Percentiles rank a stretch among this genome's conserved stretches.
Evolutionary conservation across 2,888 invertebrate species (phyloP).

Genomic region (Phasia obesa): DNA sequence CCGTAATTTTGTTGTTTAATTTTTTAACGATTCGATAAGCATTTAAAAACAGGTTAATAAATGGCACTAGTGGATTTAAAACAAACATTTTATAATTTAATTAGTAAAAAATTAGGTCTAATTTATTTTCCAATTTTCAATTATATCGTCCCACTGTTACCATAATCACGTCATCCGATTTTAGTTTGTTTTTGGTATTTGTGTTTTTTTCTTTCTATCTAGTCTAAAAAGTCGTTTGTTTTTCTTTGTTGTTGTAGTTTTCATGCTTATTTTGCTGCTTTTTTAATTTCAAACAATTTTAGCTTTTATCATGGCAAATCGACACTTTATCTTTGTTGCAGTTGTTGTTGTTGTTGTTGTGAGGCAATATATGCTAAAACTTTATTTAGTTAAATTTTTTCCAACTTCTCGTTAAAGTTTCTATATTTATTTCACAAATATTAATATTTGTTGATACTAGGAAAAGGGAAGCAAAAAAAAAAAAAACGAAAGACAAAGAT

Average conservation of each 20-base stretch:
- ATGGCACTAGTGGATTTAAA: too few species aligned
- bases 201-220: not conserved
- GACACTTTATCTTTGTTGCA: constrained; percentile 49
- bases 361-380: constrained; percentile 37
- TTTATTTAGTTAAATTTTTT: constrained; percentile 40
- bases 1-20: too few species aligned
- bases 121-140: not conserved
- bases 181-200: constrained; percentile 33
- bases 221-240: constrained; percentile 31
- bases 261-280: not conserved
- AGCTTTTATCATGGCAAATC: constrained; percentile 47
- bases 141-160: constrained; percentile 21
- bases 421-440: constrained; percentile 38
- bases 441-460: constrained; percentile 38
- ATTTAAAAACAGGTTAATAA: too few species aligned
- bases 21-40: too few species aligned
- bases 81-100: too few species aligned
- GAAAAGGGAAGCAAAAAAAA: not conserved
- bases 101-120: too few species aligned
- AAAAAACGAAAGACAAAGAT: not conserved
- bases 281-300: constrained; percentile 22
- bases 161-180: constrained; percentile 46
- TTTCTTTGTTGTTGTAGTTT: constrained; percentile 35
- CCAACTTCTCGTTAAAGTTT: constrained; percentile 25
- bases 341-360: constrained; percentile 28